Percentiles rank a stretch among this genome's conserved stretches.
Evolutionary conservation across 2,797 vertebrate species (phyloP).

Genomic region (Sebastiscus tertius): DNA sequence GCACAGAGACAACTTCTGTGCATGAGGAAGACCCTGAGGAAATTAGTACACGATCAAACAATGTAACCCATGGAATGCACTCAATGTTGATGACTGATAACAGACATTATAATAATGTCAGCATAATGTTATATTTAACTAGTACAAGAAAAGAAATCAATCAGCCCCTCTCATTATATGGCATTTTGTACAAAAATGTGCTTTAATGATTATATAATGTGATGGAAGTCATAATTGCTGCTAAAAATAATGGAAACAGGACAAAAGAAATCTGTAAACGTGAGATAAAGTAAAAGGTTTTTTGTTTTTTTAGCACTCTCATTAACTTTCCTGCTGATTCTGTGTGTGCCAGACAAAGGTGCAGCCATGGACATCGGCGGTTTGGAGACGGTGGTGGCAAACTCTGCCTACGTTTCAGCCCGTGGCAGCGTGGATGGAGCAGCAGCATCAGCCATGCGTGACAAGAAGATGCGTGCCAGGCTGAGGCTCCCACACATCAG

Average conservation of each 20-base stretch:
- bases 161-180: neutral
- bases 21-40: neutral
- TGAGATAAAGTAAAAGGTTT: neutral
- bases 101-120: neutral
- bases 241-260: neutral
- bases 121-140: neutral
- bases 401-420: slow-evolving; percentile 84
- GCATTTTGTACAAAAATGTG: neutral
- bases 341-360: slow-evolving; percentile 46
- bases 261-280: neutral
- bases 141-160: neutral
- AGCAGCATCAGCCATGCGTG: slow-evolving; percentile 73
- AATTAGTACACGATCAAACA: neutral
- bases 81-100: neutral
- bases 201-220: neutral
- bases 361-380: slow-evolving; percentile 82
- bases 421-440: slow-evolving; percentile 75
- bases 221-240: neutral
- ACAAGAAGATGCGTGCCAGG: slow-evolving; percentile 82
- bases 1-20: neutral
- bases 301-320: neutral
- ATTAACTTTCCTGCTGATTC: neutral
- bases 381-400: slow-evolving; percentile 86
- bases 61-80: neutral
- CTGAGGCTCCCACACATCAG: slow-evolving; percentile 83